Evolutionary conservation across 2,888 invertebrate genomes (phyloP), one percentile per base, ranked within the genome.

Genomic region (Acrocera orbiculus): DNA sequence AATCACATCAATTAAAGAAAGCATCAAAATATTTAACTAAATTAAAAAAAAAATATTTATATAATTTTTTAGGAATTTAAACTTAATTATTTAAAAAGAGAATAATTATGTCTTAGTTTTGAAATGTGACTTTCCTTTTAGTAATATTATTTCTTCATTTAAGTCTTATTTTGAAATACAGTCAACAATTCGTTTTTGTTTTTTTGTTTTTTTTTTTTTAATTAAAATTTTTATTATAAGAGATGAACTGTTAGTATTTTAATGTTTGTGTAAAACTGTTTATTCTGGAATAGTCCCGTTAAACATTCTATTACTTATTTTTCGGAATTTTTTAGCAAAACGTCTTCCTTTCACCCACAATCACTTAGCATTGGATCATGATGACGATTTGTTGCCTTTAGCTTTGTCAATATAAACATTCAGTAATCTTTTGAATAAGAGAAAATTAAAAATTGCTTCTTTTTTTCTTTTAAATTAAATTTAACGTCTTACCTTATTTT

Each of bases 401-500:
- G 42, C 43, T 40, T 49, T 49, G 30, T 43, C 45, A 42, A 49
- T 49, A 37, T 49, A 49, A 30, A 49, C 49, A 40, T 49, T 46
- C 17, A 49, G 40, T 19, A 49, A 43, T 45, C 49, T 49, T 30
- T 19, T 29, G 20, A 36, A 32, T 19, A 17, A n/a, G 4, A 31
- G 14, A 16, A 26, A 17, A 16, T 19, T 29, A 28, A 15, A 19
- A 15, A 28, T 19, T 15, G n/a, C 16, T 26, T 27, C 8, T 7
- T 22, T 20, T 15, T 23, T n/a, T 11, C n/a, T 9, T n/a, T 14
- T 8, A 17, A 9, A 26, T 23, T 10, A 32, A 13, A 27, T 19
- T 13, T 32, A 17, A 9, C 4, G 9, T 10, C 31, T 42, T 38
- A 49, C 49, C 49, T 79, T 51, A 81, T 70, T 67, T 95, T 95